A percentile compares a stretch with the other conserved stretches of the same genome.
Conservation (phyloP, 2,797 vertebrate genomes). For the Antrozous pallidus region DNA sequence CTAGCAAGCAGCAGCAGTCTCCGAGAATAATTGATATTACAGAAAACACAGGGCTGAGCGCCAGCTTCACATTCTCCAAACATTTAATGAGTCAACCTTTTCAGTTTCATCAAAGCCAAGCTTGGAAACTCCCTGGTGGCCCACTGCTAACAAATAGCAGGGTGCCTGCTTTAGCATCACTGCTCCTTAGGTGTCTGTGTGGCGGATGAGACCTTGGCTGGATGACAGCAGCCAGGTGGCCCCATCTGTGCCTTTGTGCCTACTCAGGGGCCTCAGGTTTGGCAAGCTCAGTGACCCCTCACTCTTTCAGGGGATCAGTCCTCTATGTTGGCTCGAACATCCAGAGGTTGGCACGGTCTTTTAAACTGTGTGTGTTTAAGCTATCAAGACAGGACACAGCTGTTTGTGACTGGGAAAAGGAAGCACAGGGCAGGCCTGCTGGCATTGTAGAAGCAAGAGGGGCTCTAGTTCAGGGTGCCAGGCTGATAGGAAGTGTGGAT, state of each 20-base stretch:
- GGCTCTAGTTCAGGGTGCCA: not conserved
- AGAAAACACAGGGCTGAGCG: slow-evolving; percentile 51
- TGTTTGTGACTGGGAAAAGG: not conserved
- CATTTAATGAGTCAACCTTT: slow-evolving; percentile 60
- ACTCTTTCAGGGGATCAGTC: not conserved
- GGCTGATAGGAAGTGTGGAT: not conserved
- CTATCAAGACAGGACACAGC: slow-evolving; percentile 33
- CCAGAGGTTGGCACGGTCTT: not conserved
- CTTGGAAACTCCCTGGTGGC: not conserved
- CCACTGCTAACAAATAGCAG: not conserved
- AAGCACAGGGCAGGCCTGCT: not conserved
- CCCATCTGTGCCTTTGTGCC: not conserved
- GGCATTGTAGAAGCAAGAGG: not conserved
- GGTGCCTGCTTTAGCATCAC: not conserved
- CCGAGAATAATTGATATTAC: slow-evolving; percentile 52
- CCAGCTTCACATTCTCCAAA: slow-evolving; percentile 58
- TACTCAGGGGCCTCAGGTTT: not conserved
- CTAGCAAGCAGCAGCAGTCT: not conserved
- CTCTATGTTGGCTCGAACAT: not conserved
- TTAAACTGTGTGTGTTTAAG: slow-evolving; percentile 44
- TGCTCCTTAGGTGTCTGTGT: not conserved
- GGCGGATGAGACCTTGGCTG: not conserved
- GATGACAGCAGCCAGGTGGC: not conserved
- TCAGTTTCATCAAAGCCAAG: slow-evolving; percentile 52
- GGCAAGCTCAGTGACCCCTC: not conserved